Evolutionary conservation across 2,888 invertebrate genomes (phyloP).

Genomic region (Calameuta idolon): DNA sequence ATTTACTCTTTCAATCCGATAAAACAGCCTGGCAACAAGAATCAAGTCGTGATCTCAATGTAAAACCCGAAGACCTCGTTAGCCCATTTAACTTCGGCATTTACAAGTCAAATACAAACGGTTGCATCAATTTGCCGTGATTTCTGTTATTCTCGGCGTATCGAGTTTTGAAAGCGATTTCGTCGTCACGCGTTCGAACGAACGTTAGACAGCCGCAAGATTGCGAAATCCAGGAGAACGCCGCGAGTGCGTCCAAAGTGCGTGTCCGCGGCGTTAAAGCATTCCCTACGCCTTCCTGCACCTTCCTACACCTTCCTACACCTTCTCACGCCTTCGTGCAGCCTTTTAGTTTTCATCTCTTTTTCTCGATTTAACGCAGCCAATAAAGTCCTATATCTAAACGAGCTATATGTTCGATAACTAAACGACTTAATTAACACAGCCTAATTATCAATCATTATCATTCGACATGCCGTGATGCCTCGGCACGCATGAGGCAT

Average conservation of each 20-base stretch:
- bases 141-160: conserved; percentile 1
- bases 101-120: background rate
- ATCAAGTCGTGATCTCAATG: background rate
- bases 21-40: background rate
- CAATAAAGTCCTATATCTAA: background rate
- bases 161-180: conserved; percentile 8
- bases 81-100: background rate
- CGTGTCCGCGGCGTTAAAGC: background rate
- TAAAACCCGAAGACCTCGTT: background rate
- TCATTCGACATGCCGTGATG: background rate
- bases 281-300: background rate
- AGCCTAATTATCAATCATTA: background rate
- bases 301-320: background rate
- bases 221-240: background rate
- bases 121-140: background rate
- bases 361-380: background rate
- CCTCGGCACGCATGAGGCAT: background rate
- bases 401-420: background rate
- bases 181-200: conserved; percentile 6
- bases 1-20: background rate
- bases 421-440: background rate
- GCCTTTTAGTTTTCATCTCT: background rate
- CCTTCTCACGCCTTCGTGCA: background rate
- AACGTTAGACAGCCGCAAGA: background rate
- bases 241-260: background rate